Conservation (phyloP, 1,140 invertebrate genomes). For the Mya arenaria region DNA sequence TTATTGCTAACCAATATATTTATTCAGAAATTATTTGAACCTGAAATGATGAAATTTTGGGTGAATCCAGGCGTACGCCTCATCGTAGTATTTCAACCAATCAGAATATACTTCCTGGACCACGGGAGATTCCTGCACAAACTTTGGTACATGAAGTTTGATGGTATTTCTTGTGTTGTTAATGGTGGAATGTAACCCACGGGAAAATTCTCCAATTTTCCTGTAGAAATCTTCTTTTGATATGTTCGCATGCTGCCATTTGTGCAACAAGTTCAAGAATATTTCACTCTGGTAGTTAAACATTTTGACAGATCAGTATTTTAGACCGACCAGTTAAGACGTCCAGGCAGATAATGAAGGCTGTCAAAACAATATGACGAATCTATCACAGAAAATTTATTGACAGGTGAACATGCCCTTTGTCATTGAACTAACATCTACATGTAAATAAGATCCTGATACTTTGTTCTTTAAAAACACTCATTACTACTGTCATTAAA, state of each 20-base stretch:
- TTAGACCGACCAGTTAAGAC: too few species aligned
- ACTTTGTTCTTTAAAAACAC: too few species aligned
- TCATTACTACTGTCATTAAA: too few species aligned
- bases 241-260: background rate
- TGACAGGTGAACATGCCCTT: too few species aligned
- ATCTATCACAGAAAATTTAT: too few species aligned
- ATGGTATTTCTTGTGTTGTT: background rate
- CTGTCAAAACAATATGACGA: too few species aligned
- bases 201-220: background rate
- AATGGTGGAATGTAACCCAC: background rate
- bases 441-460: too few species aligned
- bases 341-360: too few species aligned
- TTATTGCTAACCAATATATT: too few species aligned
- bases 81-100: constrained; percentile 15
- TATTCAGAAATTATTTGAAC: too few species aligned
- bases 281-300: constrained; percentile 35
- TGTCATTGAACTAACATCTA: too few species aligned
- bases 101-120: background rate
- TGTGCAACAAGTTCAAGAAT: background rate
- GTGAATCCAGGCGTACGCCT: constrained; percentile 8
- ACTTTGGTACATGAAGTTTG: background rate
- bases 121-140: background rate
- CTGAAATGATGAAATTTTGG: constrained; percentile 18
- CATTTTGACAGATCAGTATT: too few species aligned
- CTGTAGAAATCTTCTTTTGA: background rate